Conservation (phyloP, 2,797 vertebrate genomes). For the Anniella stebbinsi region DNA sequence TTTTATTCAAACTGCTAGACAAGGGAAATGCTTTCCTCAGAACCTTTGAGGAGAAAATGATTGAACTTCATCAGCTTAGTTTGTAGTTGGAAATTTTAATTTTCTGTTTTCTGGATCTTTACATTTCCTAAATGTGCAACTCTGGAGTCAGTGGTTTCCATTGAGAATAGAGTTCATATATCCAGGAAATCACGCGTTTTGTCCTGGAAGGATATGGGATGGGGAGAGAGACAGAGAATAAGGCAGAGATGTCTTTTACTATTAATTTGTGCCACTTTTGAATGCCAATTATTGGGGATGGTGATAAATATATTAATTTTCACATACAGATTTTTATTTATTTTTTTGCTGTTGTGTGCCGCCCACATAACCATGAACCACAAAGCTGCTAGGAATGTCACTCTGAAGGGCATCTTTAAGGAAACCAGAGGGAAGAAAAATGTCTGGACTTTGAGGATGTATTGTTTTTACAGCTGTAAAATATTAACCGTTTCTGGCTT, state of each 20-base stretch:
- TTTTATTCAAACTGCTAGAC: slow-evolving; percentile 34
- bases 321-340: slow-evolving; percentile 47
- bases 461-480: slow-evolving; percentile 66
- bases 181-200: slow-evolving; percentile 69
- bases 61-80: slow-evolving; percentile 37
- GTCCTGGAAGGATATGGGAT: slow-evolving; percentile 54
- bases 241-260: slow-evolving; percentile 71
- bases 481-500: slow-evolving; percentile 28
- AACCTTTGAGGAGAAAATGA: not conserved
- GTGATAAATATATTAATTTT: slow-evolving; percentile 70
- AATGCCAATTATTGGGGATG: slow-evolving; percentile 68
- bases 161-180: slow-evolving; percentile 70
- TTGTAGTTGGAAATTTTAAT: slow-evolving; percentile 58
- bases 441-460: slow-evolving; percentile 52
- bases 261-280: slow-evolving; percentile 64
- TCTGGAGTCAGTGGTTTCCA: slow-evolving; percentile 64
- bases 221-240: slow-evolving; percentile 57
- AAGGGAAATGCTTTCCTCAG: slow-evolving; percentile 37
- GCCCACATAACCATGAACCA: slow-evolving; percentile 57
- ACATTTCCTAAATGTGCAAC: slow-evolving; percentile 72
- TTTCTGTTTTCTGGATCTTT: slow-evolving; percentile 60
- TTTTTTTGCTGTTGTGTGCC: slow-evolving; percentile 75
- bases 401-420: slow-evolving; percentile 59
- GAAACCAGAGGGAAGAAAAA: slow-evolving; percentile 51
- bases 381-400: slow-evolving; percentile 64